Conservation (phyloP, 2,888 invertebrate genomes). For the Geophilus truncorum region DNA sequence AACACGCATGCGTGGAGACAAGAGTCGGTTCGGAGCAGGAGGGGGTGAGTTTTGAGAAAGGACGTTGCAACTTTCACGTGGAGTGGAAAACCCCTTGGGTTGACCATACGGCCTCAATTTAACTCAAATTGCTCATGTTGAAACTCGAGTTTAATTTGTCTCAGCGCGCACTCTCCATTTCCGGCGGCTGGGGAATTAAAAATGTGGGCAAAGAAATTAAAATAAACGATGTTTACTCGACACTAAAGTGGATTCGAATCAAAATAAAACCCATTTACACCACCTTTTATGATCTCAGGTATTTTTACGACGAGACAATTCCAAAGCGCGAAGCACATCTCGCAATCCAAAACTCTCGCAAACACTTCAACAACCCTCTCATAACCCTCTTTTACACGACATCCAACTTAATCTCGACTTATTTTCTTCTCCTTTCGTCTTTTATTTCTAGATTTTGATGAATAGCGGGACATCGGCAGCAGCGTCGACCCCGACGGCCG, state of each 20-base stretch:
- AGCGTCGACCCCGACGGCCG: conserved; percentile 41
- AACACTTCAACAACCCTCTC: neutral
- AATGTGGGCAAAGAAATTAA: neutral
- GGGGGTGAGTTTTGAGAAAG: neutral
- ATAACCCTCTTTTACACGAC: neutral
- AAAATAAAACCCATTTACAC: conserved; percentile 2
- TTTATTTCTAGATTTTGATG: conserved; percentile 29
- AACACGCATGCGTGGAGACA: neutral
- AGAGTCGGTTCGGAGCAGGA: neutral
- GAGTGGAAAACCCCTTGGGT: neutral
- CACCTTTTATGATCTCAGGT: conserved; percentile 6
- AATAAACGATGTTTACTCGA: conserved; percentile 13
- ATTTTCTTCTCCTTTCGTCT: too few relatives aligned
- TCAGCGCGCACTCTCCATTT: neutral
- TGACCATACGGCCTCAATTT: neutral
- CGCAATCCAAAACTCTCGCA: neutral
- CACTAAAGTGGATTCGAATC: conserved; percentile 16
- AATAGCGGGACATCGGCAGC: conserved; percentile 33
- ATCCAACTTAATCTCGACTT: neutral
- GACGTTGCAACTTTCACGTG: neutral
- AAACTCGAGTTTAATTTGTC: neutral
- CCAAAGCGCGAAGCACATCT: neutral
- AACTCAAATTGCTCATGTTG: neutral
- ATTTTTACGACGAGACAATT: conserved; percentile 17
- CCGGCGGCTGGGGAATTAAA: neutral